Evolutionary conservation across 2,113 vertebrate genomes (phyloP), one percentile per base, ranked within the genome.

Genomic region (Menura novaehollandiae): DNA sequence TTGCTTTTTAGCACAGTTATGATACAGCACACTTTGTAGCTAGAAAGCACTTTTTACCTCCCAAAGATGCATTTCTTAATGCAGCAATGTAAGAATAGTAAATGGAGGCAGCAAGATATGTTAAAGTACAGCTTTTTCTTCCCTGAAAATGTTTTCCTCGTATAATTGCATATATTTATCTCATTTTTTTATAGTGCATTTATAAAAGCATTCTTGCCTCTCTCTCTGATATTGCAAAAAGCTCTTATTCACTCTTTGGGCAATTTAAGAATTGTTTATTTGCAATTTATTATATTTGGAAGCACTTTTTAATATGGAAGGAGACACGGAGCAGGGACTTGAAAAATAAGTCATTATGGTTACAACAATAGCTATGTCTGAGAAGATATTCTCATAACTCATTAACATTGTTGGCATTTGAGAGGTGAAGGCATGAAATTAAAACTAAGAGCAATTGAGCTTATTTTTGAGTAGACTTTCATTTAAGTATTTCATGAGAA

Each of bases 131-230:
- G 85, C 56, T 80, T 89, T 86, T 72, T 67, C 60, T 77, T 72
- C 71, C 74, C 60, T 82, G 83, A 72, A 58, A 14, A 0, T 56
- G 28, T 87, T 96, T 92, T 56, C 76, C n/a, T 58, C 5, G 2
- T 89, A 28, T 95, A 94, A 97, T 94, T 94, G 84, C 86, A 78
- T 69, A 10, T 95, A 92, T 93, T 96, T 97, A 94, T 96, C 93
- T 93, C 79, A 68, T 30, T 93, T 67, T 71, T 95, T 96, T 94
- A 75, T 49, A 72, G 69, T 27, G 44, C 76, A 26, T 77, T 95
- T 89, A 44, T 56, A 81, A 79, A 93, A 85, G 56, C 60, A 26
- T 88, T 49, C 79, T 44, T 75, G 35, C 93, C 71, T 91, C 66
- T 68, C 68, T 35, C 18, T 88, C 88, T 91, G 76, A 60, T 85